Evolutionary conservation across 2,113 vertebrate genomes (phyloP).

Genomic region (Hemichromis elongatus): DNA sequence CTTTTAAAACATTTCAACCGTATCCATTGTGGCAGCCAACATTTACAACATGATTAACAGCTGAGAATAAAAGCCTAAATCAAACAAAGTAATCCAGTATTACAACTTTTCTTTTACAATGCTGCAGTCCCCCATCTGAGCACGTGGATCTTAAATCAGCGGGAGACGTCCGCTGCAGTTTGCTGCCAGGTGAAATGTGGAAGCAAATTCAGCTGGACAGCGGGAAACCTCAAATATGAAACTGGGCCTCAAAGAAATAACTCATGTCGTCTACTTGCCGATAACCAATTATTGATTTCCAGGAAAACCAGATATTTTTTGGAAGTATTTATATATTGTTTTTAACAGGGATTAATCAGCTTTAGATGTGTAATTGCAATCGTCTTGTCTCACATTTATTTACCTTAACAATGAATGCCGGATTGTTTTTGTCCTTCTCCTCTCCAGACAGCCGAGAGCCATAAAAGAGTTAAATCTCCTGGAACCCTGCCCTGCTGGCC

Average conservation of each 20-base stretch:
- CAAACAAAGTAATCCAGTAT: conserved; percentile 42
- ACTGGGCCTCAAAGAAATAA: not conserved
- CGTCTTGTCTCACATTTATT: not conserved
- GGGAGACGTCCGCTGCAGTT: not conserved
- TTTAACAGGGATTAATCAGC: not conserved
- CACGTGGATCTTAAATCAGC: conserved; percentile 41
- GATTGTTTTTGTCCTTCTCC: conserved; percentile 49
- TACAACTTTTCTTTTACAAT: conserved; percentile 51
- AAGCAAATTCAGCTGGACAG: not conserved
- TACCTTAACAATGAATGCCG: not conserved
- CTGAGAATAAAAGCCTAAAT: conserved; percentile 36
- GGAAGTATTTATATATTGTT: not conserved
- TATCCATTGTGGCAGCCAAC: conserved; percentile 16
- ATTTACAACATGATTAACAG: conserved; percentile 44
- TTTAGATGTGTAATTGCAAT: too few species aligned
- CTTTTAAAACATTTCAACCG: conserved; percentile 15
- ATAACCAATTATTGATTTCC: not conserved
- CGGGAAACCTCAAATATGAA: not conserved
- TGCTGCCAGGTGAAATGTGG: conserved; percentile 24
- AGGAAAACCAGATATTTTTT: not conserved
- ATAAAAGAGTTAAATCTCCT: conserved; percentile 60
- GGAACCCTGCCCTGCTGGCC: conserved; percentile 57
- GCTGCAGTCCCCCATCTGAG: conserved; percentile 10
- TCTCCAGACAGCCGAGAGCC: conserved; percentile 33
- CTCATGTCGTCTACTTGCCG: not conserved